A percentile compares a stretch with the other conserved stretches of the same genome.
Conservation (phyloP, 2,888 invertebrate species). For the Dryadula phaetusa region DNA sequence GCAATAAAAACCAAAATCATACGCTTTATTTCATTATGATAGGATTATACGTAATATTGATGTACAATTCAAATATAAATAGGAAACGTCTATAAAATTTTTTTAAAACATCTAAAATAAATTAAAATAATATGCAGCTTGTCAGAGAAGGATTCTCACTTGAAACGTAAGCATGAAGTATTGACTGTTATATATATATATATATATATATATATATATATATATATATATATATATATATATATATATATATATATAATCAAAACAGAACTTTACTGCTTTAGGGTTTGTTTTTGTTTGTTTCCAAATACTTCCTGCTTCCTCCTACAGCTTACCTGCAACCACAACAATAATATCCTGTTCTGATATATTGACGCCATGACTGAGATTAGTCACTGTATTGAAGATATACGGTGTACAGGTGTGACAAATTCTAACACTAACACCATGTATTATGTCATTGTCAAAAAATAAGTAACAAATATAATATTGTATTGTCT, state of each 20-base stretch:
- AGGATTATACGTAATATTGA: no score
- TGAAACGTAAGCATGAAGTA: no score
- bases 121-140: no score
- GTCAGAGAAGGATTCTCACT: no score
- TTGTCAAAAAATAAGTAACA: no score
- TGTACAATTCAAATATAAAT: no score
- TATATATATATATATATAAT: not conserved
- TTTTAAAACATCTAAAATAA: no score
- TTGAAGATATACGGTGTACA: not conserved
- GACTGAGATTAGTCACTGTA: not conserved
- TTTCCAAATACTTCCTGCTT: not conserved
- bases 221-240: not conserved
- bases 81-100: no score
- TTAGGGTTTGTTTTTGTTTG: not conserved
- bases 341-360: not conserved
- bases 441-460: not conserved
- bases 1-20: no score
- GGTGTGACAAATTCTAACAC: not conserved
- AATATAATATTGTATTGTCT: no score
- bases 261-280: not conserved
- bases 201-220: not conserved
- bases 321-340: not conserved
- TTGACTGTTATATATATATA: not conserved
- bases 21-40: no score
- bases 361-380: slow-evolving; percentile 1